Percentiles rank a stretch among this genome's conserved stretches.
Evolutionary conservation across 2,888 invertebrate species (phyloP).

Genomic region (Pristionchus fissidentatus): DNA sequence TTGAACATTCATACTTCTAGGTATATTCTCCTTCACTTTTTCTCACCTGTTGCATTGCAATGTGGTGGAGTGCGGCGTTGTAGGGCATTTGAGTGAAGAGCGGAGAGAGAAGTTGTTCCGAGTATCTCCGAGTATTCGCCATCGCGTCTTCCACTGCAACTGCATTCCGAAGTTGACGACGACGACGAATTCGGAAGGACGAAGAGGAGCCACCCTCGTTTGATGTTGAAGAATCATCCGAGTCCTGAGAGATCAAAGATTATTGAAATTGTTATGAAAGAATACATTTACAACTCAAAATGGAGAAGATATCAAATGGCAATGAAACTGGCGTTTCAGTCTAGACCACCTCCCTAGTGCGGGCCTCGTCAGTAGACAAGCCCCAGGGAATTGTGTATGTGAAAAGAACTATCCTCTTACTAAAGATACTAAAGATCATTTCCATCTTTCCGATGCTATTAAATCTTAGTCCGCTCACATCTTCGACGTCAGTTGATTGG

Average conservation of each 20-base stretch:
- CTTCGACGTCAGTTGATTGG: conserved; percentile 67
- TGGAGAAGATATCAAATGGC: no score
- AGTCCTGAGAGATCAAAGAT: conserved; percentile 62
- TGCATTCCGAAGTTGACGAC: conserved; percentile 50
- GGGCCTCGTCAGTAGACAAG: no score
- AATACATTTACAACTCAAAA: no score
- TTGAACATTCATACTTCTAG: no score
- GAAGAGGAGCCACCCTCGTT: conserved; percentile 62
- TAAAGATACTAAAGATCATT: no score
- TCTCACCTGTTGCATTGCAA: conserved; percentile 51
- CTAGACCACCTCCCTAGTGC: no score
- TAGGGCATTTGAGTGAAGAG: conserved; percentile 27
- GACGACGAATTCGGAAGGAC: conserved; percentile 50
- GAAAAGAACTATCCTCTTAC: no score
- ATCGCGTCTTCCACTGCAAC: conserved; percentile 36
- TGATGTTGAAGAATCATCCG: conserved; percentile 70
- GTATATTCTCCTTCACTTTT: conserved; percentile 37
- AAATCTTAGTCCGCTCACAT: conserved; percentile 55
- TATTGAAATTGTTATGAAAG: not conserved
- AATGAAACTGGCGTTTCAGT: not conserved
- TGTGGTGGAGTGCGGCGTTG: conserved; percentile 41
- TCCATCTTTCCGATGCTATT: no score
- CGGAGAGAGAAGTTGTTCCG: conserved; percentile 40
- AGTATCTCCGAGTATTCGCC: conserved; percentile 20
- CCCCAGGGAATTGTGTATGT: no score